These are phyloP conservation scores for Borostomias antarcticus DNA, from an alignment of 2,797 vertebrate species.

Conservation along the genomic window DNA sequence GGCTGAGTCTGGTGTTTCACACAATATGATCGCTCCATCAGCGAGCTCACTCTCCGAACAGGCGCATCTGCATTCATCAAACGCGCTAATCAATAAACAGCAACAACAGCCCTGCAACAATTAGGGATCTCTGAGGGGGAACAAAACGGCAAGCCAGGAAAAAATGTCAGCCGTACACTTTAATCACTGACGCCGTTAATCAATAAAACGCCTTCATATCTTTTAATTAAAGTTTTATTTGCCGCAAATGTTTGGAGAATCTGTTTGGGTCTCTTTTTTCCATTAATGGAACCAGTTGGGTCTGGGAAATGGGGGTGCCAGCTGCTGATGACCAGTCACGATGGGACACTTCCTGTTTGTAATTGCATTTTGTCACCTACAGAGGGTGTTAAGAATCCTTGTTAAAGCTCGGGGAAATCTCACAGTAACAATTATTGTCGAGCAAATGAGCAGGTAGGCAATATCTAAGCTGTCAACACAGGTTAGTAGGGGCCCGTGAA, in stretches of 20 bases:
- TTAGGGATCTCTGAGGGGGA: constrained; percentile 90
- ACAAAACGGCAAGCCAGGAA: constrained; percentile 75
- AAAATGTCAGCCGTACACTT: constrained; percentile 81
- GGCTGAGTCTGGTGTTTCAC: constrained; percentile 88
- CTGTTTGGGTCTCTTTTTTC: constrained; percentile 75
- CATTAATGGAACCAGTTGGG: constrained; percentile 78
- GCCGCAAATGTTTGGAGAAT: constrained; percentile 81
- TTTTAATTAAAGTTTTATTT: constrained; percentile 92
- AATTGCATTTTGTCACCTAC: constrained; percentile 99
- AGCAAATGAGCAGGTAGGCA: constrained; percentile 96
- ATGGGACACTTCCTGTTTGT: constrained; percentile 87
- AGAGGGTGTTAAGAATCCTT: constrained; percentile 99
- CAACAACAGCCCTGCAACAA: constrained; percentile 82
- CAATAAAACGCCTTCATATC: constrained; percentile 89
- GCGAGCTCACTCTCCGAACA: constrained; percentile 79
- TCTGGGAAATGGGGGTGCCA: constrained; percentile 80
- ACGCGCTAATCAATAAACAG: constrained; percentile 94
- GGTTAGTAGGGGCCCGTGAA: constrained; percentile 89
- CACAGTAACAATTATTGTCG: constrained; percentile 93
- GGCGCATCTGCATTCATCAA: constrained; percentile 96
- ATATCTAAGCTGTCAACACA: constrained; percentile 96
- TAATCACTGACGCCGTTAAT: constrained; percentile 92
- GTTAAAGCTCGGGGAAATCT: constrained; percentile 90
- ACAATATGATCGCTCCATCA: constrained; percentile 99
- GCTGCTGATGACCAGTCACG: constrained; percentile 83